Evolutionary conservation across 2,888 invertebrate genomes (phyloP).

Genomic region (Heliconius aoede): DNA sequence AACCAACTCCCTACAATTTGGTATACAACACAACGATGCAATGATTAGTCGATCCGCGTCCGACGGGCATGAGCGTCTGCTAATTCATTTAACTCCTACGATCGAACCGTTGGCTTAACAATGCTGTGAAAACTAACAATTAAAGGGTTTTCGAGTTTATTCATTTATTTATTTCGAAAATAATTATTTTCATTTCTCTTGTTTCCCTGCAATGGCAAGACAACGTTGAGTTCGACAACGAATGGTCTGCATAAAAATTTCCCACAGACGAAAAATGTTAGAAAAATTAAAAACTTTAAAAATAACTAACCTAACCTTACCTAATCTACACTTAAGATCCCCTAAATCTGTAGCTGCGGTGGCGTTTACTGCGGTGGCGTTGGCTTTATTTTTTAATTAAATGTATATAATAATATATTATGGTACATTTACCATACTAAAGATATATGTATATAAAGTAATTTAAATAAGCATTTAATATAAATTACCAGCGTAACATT

Average conservation of each 20-base stretch:
- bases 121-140: background rate
- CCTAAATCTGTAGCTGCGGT: too few species aligned
- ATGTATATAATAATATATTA: background rate
- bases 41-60: conserved; percentile 23
- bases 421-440: background rate
- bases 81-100: conserved; percentile 17
- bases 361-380: too few species aligned
- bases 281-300: too few species aligned
- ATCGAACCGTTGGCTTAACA: conserved; percentile 19
- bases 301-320: background rate
- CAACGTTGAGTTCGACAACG: too few species aligned
- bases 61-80: conserved; percentile 4
- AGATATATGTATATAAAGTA: background rate
- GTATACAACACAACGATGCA: conserved; percentile 10
- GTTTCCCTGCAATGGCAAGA: too few species aligned
- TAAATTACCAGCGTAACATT: conserved; percentile 3
- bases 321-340: background rate
- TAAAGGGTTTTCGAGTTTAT: background rate
- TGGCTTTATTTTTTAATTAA: background rate
- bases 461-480: conserved; percentile 5
- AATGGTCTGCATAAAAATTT: too few species aligned
- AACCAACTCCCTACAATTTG: background rate
- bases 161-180: background rate
- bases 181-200: too few species aligned
- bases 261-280: too few species aligned